Evolutionary conservation across 1,140 invertebrate species (phyloP).

Genomic region (Danaus melanippus): DNA sequence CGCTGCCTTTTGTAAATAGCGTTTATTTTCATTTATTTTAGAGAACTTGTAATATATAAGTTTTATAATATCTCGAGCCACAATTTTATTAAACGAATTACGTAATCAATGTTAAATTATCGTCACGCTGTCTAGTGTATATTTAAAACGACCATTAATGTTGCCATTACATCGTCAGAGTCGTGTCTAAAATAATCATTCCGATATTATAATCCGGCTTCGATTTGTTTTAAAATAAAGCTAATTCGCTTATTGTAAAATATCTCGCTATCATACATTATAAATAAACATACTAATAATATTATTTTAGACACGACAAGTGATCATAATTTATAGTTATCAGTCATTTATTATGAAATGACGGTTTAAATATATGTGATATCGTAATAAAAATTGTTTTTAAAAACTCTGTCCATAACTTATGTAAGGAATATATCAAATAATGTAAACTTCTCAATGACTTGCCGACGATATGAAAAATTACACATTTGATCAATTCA

Average conservation of each 20-base stretch:
- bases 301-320: conserved; percentile 21
- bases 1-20: conserved; percentile 57
- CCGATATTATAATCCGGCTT: conserved; percentile 2
- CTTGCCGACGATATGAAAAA: conserved; percentile 14
- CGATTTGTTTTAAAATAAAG: not conserved
- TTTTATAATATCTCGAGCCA: conserved; percentile 20
- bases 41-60: conserved; percentile 32
- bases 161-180: conserved; percentile 19
- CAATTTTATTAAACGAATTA: conserved; percentile 15
- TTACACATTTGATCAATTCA: conserved; percentile 6
- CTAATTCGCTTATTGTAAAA: conserved; percentile 1
- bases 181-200: conserved; percentile 11
- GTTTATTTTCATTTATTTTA: conserved; percentile 29
- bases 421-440: conserved; percentile 29
- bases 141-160: conserved; percentile 14
- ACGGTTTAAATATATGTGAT: conserved; percentile 48
- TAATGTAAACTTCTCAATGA: conserved; percentile 24
- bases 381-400: conserved; percentile 48
- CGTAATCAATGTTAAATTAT: conserved; percentile 17
- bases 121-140: conserved; percentile 8
- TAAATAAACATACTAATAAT: conserved; percentile 1
- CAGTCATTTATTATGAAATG: conserved; percentile 23
- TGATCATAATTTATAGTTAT: conserved; percentile 19
- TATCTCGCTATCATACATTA: not conserved
- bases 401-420: conserved; percentile 57